Conservation (phyloP, 2,113 vertebrate genomes). For the Antechinus flavipes region DNA sequence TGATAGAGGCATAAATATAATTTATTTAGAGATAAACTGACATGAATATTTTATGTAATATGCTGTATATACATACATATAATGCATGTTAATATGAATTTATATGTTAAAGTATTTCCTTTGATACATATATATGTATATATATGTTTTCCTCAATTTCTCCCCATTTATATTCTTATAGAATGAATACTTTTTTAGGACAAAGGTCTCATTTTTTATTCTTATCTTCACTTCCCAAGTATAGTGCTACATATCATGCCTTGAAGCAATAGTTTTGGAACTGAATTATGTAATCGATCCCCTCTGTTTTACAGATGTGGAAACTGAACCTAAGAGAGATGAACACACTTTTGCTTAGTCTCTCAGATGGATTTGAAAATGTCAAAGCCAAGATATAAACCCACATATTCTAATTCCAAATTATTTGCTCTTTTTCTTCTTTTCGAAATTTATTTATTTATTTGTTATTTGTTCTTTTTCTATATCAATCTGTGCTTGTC, state of each 20-base stretch:
- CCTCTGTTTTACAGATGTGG: neutral
- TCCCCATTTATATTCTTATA: rapidly evolving
- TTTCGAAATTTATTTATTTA: too few species aligned
- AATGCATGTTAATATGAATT: too few species aligned
- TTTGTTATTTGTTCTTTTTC: neutral
- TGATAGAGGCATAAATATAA: neutral
- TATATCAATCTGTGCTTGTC: neutral
- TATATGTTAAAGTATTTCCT: too few species aligned
- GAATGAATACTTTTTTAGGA: neutral
- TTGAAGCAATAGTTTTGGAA: neutral
- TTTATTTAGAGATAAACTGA: neutral
- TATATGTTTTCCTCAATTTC: too few species aligned
- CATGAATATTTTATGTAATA: too few species aligned
- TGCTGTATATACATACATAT: too few species aligned
- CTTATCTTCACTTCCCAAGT: neutral
- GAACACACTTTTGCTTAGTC: neutral
- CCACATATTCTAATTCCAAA: neutral
- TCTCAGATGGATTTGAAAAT: neutral
- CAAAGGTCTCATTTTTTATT: neutral
- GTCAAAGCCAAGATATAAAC: neutral
- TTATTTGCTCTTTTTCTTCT: neutral
- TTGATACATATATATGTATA: too few species aligned
- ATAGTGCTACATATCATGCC: neutral
- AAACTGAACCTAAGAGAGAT: neutral
- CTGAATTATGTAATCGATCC: neutral